phyloP scores from a whole-genome alignment of 2,113 vertebrate genomes.

The Indri indri region DNA sequence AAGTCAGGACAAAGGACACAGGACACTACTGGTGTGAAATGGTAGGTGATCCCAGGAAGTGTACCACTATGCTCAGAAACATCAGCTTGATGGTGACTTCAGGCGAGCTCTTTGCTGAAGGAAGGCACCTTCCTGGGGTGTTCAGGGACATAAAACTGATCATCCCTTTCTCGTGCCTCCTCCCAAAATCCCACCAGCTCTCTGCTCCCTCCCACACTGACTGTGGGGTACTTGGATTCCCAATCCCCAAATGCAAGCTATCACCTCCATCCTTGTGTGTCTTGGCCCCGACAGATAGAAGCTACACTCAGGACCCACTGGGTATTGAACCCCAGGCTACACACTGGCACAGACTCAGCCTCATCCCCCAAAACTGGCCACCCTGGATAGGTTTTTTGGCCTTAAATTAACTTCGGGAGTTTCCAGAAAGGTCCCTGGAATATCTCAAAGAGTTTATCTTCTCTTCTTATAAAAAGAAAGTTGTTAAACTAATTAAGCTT shows the following conservation, averaged over 20 bases:
- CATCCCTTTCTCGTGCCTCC: neutral
- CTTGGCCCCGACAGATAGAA: neutral
- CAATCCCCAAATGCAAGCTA: neutral
- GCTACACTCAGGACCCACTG: no score
- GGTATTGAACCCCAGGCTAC: neutral
- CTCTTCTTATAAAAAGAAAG: neutral
- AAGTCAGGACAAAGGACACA: neutral
- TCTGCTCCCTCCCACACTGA: neutral
- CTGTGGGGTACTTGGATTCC: neutral
- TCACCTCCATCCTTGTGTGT: neutral
- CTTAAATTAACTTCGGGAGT: neutral
- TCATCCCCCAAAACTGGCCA: neutral
- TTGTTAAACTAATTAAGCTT: neutral
- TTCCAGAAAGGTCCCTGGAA: neutral
- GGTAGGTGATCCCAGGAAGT: rapidly evolving
- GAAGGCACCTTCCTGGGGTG: neutral
- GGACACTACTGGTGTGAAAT: neutral
- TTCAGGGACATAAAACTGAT: neutral
- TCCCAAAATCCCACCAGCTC: neutral
- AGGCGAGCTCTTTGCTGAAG: neutral
- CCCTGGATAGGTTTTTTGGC: neutral
- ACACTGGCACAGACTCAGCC: neutral
- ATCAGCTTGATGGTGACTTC: neutral
- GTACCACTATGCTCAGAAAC: rapidly evolving
- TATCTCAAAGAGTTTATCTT: neutral